Base-by-base conservation (phyloP, 2,113 vertebrate species). In the Kryptolebias marmoratus region DNA sequence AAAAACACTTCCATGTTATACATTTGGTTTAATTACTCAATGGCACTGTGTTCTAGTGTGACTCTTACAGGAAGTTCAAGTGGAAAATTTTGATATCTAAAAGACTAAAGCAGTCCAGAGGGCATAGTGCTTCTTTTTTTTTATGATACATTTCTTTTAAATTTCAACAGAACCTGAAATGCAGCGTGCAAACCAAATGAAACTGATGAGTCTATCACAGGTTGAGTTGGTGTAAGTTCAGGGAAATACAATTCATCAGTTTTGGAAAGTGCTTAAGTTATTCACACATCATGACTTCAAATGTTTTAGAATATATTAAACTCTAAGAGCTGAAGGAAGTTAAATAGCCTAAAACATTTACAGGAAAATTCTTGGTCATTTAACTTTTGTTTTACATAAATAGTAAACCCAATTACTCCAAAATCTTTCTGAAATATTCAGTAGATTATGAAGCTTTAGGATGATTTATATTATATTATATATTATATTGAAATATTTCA, bases 151-250 rank as follows among this genome's bases (percentile, higher is more conserved):
- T 36, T 78, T 73, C 49, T 47, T 39, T 49, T 27, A 55, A 79
- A 39, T 22, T 4, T 42, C 16, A 67, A 55, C 50, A 28, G 6
- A 57, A 44, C 56, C 3, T 56, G 44, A 67, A 77, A 62, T 15
- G 31, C 1, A 39, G 3, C 13, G 1, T 50, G 3, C 7, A 59
- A 52, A 56, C 36, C 6, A 68, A 62, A 68, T 67, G 71, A 75
- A 71, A 75, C 62, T 49, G 12, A 48, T 44, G 42, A 47, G 14
- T 36, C 44, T 22, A 73, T 68, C 31, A 65, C 32, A 66, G 0
- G 47, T 52, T 77, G 47, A 58, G 67, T 58, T 30, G 39, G 2
- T 10, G 10, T 30, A 31, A 14, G 31, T 49, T 62, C 31, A 54
- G 39, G 50, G 30, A 56, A 61, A 32, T 22, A 2, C 36, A 15